Conservation (phyloP, 2,888 invertebrate species). For the Athrips mouffetella region DNA sequence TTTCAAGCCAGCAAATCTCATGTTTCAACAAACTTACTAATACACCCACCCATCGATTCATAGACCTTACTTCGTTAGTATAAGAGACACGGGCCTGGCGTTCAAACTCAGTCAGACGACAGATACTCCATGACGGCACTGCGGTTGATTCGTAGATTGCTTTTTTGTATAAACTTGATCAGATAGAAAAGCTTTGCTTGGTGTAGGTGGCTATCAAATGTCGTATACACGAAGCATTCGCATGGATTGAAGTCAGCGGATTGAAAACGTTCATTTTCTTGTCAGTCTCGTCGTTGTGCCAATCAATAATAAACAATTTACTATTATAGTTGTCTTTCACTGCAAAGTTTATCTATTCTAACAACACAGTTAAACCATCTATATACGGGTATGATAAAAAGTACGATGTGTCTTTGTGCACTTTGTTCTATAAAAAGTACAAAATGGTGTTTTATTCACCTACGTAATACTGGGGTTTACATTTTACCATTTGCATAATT, state of each 20-base stretch:
- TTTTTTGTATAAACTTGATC: slow-evolving; percentile 63
- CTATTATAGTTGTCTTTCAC: too few relatives aligned
- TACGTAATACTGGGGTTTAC: slow-evolving; percentile 32
- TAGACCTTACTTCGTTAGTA: slow-evolving; percentile 25
- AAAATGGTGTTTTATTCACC: slow-evolving; percentile 18
- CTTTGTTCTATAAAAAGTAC: not conserved
- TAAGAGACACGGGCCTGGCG: slow-evolving; percentile 19
- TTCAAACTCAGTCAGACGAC: slow-evolving; percentile 11
- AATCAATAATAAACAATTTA: not conserved
- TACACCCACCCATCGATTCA: slow-evolving; percentile 1
- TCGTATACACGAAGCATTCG: slow-evolving; percentile 46
- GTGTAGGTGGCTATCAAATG: slow-evolving; percentile 60
- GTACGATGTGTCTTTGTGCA: not conserved
- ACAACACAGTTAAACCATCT: not conserved
- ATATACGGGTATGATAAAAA: not conserved
- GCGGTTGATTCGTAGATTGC: slow-evolving; percentile 68
- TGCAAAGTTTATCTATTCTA: too few relatives aligned
- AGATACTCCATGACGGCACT: slow-evolving; percentile 23
- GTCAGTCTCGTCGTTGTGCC: not conserved
- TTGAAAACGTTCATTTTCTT: slow-evolving; percentile 36
- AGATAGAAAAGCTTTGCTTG: slow-evolving; percentile 48
- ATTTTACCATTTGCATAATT: slow-evolving; percentile 53
- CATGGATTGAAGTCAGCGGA: slow-evolving; percentile 41
- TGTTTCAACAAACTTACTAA: slow-evolving; percentile 49
- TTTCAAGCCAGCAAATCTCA: slow-evolving; percentile 71